phyloP scores from a whole-genome alignment of 2,888 invertebrate genomes.

The Scaptomyza polygonia region DNA sequence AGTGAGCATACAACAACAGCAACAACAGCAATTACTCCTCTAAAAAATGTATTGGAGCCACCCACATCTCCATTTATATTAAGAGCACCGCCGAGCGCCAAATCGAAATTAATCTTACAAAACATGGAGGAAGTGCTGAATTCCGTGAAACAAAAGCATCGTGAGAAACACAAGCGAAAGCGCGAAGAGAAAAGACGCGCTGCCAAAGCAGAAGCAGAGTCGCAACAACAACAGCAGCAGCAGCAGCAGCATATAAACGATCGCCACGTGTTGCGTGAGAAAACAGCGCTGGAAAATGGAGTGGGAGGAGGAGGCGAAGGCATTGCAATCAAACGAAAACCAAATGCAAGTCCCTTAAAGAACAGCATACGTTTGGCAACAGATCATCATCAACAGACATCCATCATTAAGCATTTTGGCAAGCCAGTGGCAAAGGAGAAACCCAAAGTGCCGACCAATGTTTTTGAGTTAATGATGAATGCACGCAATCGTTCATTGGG shows the following conservation, averaged over 20 bases:
- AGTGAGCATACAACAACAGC: conserved; percentile 60
- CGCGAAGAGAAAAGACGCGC: conserved; percentile 81
- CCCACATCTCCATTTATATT: conserved; percentile 75
- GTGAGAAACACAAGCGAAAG: conserved; percentile 82
- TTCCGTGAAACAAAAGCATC: conserved; percentile 83
- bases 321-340: conserved; percentile 27
- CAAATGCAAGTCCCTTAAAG: conserved; percentile 62
- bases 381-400: conserved; percentile 26
- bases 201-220: conserved; percentile 61
- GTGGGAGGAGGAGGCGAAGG: conserved; percentile 9
- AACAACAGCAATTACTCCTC: conserved; percentile 44
- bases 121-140: conserved; percentile 84
- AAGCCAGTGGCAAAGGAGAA: conserved; percentile 29
- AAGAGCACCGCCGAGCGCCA: conserved; percentile 77
- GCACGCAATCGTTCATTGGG: conserved; percentile 88
- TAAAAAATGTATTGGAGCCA: conserved; percentile 53
- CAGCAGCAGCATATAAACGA: conserved; percentile 22
- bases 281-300: conserved; percentile 68
- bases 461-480: conserved; percentile 89
- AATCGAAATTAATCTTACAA: conserved; percentile 82
- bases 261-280: conserved; percentile 66
- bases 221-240: conserved; percentile 22
- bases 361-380: conserved; percentile 34
- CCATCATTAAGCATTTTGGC: conserved; percentile 51
- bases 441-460: conserved; percentile 84